Percentiles rank a stretch among this genome's conserved stretches.
Evolutionary conservation across 2,113 vertebrate genomes (phyloP).

Genomic region (Octodon degus): DNA sequence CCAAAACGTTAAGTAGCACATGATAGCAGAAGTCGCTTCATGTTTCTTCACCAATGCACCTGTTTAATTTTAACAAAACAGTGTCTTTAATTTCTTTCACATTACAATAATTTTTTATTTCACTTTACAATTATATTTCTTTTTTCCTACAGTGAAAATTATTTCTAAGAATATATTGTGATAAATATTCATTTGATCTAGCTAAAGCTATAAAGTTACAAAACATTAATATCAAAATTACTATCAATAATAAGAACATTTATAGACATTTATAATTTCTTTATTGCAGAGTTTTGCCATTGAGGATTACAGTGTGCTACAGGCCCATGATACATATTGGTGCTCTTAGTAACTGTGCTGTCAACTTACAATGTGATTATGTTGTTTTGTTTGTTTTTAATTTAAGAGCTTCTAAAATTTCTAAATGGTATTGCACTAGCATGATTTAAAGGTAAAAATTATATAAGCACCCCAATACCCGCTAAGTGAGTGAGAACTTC

Average conservation of each 20-base stretch:
- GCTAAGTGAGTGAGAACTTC: no score
- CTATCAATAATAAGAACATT: constrained; percentile 10
- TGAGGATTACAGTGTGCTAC: background rate
- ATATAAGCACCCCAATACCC: no score
- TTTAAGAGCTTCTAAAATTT: background rate
- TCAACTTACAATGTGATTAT: background rate
- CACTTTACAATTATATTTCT: no score
- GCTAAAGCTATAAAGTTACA: constrained; percentile 2
- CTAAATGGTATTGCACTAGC: background rate
- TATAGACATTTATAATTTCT: constrained; percentile 5
- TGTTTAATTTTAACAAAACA: background rate
- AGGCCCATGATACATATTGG: background rate
- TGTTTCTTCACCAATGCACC: background rate
- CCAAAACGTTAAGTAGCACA: background rate
- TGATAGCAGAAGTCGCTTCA: background rate
- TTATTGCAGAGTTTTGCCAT: background rate
- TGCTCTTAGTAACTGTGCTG: background rate
- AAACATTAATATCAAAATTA: constrained; percentile 32
- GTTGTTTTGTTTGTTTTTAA: constrained; percentile 45
- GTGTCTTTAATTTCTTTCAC: background rate
- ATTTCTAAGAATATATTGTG: background rate
- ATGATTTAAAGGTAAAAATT: constrained; percentile 6
- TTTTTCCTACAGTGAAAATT: background rate
- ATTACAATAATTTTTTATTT: background rate
- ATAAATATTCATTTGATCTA: constrained; percentile 8